Conservation (phyloP, 1,140 invertebrate genomes). For the Linepithema humile region DNA sequence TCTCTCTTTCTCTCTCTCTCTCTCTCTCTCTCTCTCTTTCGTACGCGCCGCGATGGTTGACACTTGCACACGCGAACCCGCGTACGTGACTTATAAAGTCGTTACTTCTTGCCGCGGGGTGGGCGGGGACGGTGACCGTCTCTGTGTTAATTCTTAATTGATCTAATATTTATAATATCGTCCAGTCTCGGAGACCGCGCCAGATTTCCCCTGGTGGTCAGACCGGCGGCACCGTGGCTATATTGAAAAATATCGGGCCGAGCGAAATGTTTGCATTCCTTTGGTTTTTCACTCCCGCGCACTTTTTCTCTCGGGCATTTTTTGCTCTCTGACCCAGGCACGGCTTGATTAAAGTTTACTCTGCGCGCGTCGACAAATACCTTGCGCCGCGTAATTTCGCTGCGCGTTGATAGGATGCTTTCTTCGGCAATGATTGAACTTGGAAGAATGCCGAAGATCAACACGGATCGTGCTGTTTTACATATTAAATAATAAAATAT, state of each 20-base stretch:
- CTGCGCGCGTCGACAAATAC: constrained; percentile 58
- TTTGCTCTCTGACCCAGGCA: constrained; percentile 50
- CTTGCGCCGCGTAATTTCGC: constrained; percentile 42
- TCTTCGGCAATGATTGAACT: not conserved
- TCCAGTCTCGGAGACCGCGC: constrained; percentile 61
- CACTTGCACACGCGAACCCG: constrained; percentile 47
- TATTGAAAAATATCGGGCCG: constrained; percentile 79
- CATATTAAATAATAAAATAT: not conserved
- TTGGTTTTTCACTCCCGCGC: constrained; percentile 57
- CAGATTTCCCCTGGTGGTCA: constrained; percentile 80
- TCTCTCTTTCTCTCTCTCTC: constrained; percentile 37
- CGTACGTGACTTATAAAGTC: constrained; percentile 75
- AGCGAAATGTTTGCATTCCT: constrained; percentile 71
- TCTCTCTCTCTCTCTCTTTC: constrained; percentile 65
- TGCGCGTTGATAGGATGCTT: constrained; percentile 1
- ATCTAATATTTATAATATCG: constrained; percentile 80
- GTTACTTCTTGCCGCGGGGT: constrained; percentile 67
- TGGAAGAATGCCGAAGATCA: not conserved
- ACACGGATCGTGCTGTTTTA: not conserved
- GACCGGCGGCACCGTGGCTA: constrained; percentile 62
- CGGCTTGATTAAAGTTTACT: constrained; percentile 77
- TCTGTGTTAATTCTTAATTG: constrained; percentile 80
- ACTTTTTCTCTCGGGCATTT: constrained; percentile 60
- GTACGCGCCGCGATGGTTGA: constrained; percentile 72
- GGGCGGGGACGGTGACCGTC: constrained; percentile 52